Base-by-base conservation (phyloP, 2,888 invertebrate species). In the Heliconius cydno region DNA sequence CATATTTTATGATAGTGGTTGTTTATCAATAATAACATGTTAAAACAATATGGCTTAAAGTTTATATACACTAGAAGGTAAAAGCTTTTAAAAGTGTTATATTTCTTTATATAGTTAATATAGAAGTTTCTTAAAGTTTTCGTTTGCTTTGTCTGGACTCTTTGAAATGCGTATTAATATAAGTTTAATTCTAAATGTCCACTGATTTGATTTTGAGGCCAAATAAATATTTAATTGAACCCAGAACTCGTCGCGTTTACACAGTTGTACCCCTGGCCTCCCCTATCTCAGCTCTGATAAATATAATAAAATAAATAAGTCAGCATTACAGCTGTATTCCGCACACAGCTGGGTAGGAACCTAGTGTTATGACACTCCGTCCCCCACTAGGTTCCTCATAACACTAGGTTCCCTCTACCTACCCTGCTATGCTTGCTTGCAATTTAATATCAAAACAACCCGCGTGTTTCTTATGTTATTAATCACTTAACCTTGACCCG, bases 61-160 rank as follows among this genome's bases (percentile, higher is more conserved):
- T 68, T 34, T 34, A 2, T 60, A 10, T 25, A 57, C 22, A 57
- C 30, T 22, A 38, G 4, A 68, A 12, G 13, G 41, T 68, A 41
- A 68, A 68, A 68, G 41, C 68, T 68, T 68, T 68, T 41, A 38
- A 68, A 67, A 68, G 41, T 34, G 68, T 38, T n/a, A 25, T n/a
- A 22, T 34, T 66, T 25, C n/a, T 38, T 67, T 5, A 12, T n/a
- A 38, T 67, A 38, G 9, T 67, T 30, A 30, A 15, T 66, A 22
- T 19, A 19, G 66, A 15, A 30, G 57, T 66, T 30, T 2, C 3
- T 66, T 19, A 19, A 66, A 66, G 9, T 19, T 66, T 66, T 9
- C 30, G 19, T 66, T 6, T 65, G n/a, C 4, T 13, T 63, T 65
- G 3, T 5, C 6, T n/a, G 3, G 10, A 38, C 13, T n/a, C 2